These are phyloP conservation scores for Nyleta sp. DNA, from an alignment of 2,888 invertebrate genomes.

Conservation along the genomic window DNA sequence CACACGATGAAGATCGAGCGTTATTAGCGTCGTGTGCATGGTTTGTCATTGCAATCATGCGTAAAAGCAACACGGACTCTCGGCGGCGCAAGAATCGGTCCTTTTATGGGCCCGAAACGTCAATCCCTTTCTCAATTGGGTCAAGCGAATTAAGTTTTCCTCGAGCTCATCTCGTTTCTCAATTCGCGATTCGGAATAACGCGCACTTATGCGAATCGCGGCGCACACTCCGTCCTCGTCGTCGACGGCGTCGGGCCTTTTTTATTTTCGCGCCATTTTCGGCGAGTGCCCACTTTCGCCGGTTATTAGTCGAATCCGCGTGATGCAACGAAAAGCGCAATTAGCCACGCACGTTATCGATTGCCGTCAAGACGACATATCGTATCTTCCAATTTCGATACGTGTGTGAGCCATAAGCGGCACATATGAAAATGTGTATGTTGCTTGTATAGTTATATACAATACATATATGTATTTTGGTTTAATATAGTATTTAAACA, in stretches of 20 bases:
- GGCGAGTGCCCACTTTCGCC: constrained; percentile 78
- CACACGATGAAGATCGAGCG: constrained; percentile 48
- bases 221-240: constrained; percentile 22
- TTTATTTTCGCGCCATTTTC: constrained; percentile 79
- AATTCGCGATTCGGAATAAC: constrained; percentile 65
- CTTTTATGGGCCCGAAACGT: constrained; percentile 66
- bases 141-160: constrained; percentile 69
- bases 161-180: constrained; percentile 67
- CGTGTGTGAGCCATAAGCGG: too few relatives aligned
- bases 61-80: constrained; percentile 60
- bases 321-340: constrained; percentile 56
- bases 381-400: too few relatives aligned
- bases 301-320: constrained; percentile 79
- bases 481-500: too few relatives aligned
- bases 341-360: constrained; percentile 57
- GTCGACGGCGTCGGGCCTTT: constrained; percentile 64
- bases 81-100: constrained; percentile 61
- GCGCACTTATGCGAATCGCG: constrained; percentile 59
- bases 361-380: constrained; percentile 6
- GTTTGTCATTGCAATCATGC: constrained; percentile 67
- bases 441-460: too few relatives aligned
- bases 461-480: too few relatives aligned
- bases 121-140: constrained; percentile 68
- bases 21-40: constrained; percentile 60
- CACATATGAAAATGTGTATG: too few relatives aligned